Conservation (phyloP, 2,888 invertebrate genomes). For the Melitaea athalia region DNA sequence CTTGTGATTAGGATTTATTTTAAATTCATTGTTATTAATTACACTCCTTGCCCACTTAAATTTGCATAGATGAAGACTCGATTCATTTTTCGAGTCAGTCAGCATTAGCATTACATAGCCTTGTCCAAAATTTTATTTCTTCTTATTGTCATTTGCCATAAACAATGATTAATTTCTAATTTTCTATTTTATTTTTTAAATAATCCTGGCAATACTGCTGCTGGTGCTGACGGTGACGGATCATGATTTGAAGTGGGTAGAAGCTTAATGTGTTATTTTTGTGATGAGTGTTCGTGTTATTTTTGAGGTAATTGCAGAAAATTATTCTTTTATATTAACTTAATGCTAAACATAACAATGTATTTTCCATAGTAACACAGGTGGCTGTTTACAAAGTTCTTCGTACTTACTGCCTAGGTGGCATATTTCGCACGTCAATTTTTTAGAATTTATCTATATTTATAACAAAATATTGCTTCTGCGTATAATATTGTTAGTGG, state of each 20-base stretch:
- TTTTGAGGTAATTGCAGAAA: conserved; percentile 69
- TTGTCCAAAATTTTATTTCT: too few relatives aligned
- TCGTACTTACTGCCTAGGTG: conserved; percentile 69
- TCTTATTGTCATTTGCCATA: too few relatives aligned
- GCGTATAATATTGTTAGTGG: not conserved
- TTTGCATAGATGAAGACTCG: too few relatives aligned
- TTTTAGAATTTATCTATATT: conserved; percentile 50
- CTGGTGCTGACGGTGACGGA: conserved; percentile 75
- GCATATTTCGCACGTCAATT: conserved; percentile 72
- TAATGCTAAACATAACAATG: conserved; percentile 13
- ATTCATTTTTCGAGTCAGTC: too few relatives aligned
- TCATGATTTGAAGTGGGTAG: conserved; percentile 78
- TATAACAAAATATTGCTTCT: conserved; percentile 12
- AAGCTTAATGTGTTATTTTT: conserved; percentile 77
- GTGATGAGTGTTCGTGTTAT: conserved; percentile 78
- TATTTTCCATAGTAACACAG: conserved; percentile 11
- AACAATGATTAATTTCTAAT: not conserved
- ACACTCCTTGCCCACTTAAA: too few relatives aligned
- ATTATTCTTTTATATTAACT: conserved; percentile 11
- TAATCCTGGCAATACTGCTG: conserved; percentile 15
- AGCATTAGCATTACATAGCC: too few relatives aligned
- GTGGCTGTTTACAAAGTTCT: conserved; percentile 36
- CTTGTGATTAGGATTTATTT: too few relatives aligned
- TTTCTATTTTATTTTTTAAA: not conserved
- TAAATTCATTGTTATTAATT: too few relatives aligned